These are phyloP conservation scores for Esox niger DNA, from an alignment of 2,113 vertebrate species.

Conservation along the genomic window DNA sequence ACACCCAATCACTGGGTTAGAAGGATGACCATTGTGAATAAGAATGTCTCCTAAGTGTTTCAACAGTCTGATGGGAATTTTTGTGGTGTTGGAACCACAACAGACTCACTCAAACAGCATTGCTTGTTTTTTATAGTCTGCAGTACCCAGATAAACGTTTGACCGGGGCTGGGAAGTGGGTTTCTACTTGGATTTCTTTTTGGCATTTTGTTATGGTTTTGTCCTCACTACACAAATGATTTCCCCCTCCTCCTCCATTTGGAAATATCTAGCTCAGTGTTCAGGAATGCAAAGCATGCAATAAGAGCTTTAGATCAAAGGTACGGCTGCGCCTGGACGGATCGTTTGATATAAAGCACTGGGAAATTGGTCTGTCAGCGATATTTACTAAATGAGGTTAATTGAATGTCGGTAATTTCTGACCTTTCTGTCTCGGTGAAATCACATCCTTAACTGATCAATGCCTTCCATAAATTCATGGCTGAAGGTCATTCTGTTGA, in stretches of 20 bases:
- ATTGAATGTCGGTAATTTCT: constrained; percentile 76
- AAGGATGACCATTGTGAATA: constrained; percentile 19
- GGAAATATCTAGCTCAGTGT: constrained; percentile 38
- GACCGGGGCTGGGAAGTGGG: not conserved
- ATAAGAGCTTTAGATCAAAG: constrained; percentile 54
- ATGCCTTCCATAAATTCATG: constrained; percentile 74
- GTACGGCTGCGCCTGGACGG: constrained; percentile 32
- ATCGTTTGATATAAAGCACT: constrained; percentile 53
- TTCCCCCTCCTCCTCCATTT: constrained; percentile 23
- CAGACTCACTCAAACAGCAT: constrained; percentile 37
- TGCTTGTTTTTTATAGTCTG: constrained; percentile 53
- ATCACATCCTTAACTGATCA: constrained; percentile 76
- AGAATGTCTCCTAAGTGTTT: constrained; percentile 50
- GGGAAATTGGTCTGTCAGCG: constrained; percentile 69
- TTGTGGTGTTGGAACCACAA: constrained; percentile 45
- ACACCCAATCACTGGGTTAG: no score
- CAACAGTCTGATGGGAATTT: constrained; percentile 43
- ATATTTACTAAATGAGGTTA: constrained; percentile 73
- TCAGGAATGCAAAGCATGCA: constrained; percentile 43
- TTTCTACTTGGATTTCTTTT: constrained; percentile 16
- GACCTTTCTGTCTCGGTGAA: constrained; percentile 71
- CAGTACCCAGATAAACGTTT: constrained; percentile 22
- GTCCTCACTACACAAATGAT: not conserved
- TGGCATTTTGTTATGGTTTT: constrained; percentile 22
- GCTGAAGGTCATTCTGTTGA: constrained; percentile 69